phyloP scores from a whole-genome alignment of 2,888 invertebrate genomes.

The Proisotoma minuta region DNA sequence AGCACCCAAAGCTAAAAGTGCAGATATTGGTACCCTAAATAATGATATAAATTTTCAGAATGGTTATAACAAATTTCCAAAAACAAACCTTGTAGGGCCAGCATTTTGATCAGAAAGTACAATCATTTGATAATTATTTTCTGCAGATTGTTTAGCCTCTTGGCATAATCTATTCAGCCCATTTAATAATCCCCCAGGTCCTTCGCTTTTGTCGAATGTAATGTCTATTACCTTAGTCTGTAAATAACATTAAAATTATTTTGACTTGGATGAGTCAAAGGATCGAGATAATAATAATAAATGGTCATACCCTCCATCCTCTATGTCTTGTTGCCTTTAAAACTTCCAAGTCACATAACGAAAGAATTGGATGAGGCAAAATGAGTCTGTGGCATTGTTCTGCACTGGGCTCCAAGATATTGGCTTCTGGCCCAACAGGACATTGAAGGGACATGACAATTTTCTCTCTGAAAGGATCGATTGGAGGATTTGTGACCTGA shows the following conservation, averaged over 20 bases:
- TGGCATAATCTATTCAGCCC: slow-evolving; percentile 74
- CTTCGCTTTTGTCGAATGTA: slow-evolving; percentile 74
- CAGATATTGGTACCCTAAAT: slow-evolving; percentile 67
- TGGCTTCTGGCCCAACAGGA: slow-evolving; percentile 93
- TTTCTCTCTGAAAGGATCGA: slow-evolving; percentile 98
- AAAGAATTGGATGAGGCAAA: slow-evolving; percentile 88
- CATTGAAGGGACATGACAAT: slow-evolving; percentile 97
- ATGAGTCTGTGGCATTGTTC: slow-evolving; percentile 85
- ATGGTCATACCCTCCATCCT: slow-evolving; percentile 67
- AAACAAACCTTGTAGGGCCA: slow-evolving; percentile 54
- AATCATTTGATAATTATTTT: slow-evolving; percentile 72
- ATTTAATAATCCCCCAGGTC: slow-evolving; percentile 67
- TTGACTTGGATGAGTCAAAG: not conserved
- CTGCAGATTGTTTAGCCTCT: slow-evolving; percentile 76
- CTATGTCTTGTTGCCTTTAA: slow-evolving; percentile 76
- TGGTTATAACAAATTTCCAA: not conserved
- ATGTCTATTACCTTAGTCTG: slow-evolving; percentile 78
- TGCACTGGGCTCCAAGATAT: slow-evolving; percentile 83
- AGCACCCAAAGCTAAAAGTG: slow-evolving; percentile 80
- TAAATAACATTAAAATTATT: slow-evolving; percentile 10
- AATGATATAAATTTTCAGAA: not conserved
- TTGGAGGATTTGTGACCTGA: slow-evolving; percentile 93
- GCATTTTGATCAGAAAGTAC: slow-evolving; percentile 72
- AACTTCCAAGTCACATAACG: slow-evolving; percentile 82
- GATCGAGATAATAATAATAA: no score